phyloP scores from a whole-genome alignment of 1,140 invertebrate species.

The Caerostris extrusa region DNA sequence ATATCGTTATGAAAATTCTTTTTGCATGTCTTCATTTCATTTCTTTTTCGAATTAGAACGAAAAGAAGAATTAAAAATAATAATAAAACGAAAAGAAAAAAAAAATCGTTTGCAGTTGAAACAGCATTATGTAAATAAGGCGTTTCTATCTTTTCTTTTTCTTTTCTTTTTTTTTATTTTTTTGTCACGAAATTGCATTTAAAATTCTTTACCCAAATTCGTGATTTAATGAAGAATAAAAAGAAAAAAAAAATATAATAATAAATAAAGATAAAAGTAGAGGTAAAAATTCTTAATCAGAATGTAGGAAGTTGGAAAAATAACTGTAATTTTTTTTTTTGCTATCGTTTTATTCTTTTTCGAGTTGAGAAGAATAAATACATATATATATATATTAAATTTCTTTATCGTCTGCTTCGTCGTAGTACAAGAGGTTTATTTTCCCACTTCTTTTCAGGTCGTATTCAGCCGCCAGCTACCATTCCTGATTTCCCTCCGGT shows the following conservation, averaged over 20 bases:
- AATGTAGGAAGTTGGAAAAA: constrained; percentile 32
- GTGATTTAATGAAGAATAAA: constrained; percentile 60
- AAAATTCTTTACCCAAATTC: constrained; percentile 31
- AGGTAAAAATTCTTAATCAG: constrained; percentile 19
- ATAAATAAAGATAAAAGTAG: background rate
- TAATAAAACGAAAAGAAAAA: background rate
- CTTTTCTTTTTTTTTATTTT: background rate
- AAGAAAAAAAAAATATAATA: constrained; percentile 19
- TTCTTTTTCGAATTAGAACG: background rate
- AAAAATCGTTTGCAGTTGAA: constrained; percentile 33
- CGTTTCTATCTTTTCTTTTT: constrained; percentile 16
- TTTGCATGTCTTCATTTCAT: background rate
- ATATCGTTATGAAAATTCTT: constrained; percentile 44
- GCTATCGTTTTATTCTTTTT: background rate
- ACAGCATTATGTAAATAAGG: constrained; percentile 69
- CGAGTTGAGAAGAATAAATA: constrained; percentile 38
- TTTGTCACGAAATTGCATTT: constrained; percentile 18
- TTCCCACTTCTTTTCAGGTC: constrained; percentile 64
- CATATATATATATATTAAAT: constrained; percentile 4
- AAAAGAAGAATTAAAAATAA: background rate
- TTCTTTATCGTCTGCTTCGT: constrained; percentile 31
- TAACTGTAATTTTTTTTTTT: constrained; percentile 28
- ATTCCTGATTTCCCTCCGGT: constrained; percentile 77
- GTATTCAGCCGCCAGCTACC: constrained; percentile 73
- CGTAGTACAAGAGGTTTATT: background rate